phyloP scores from a whole-genome alignment of 2,113 vertebrate genomes.

The Takifugu flavidus region DNA sequence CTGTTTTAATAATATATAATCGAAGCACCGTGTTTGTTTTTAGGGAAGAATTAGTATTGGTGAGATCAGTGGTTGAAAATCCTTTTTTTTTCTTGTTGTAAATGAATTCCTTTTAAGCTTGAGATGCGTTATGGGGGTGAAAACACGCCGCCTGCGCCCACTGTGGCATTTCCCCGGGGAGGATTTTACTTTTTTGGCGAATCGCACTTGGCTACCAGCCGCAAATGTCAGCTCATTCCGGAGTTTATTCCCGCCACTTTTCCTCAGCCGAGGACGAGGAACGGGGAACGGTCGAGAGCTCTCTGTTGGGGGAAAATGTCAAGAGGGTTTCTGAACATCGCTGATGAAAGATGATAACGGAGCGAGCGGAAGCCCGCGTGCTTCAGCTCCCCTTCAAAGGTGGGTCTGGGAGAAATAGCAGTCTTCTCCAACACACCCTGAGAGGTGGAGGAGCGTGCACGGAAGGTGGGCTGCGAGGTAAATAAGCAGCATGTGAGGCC shows the following conservation, averaged over 20 bases:
- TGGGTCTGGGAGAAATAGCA: too few species aligned
- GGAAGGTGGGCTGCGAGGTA: background rate
- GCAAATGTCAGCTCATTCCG: constrained; percentile 51
- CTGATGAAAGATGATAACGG: constrained; percentile 38
- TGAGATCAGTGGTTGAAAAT: too few species aligned
- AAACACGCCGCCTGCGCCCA: constrained; percentile 3
- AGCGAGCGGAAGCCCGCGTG: constrained; percentile 16
- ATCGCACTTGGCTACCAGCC: constrained; percentile 29
- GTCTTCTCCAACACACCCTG: constrained; percentile 87
- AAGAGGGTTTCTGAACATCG: constrained; percentile 45
- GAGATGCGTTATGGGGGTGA: background rate
- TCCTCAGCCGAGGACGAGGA: constrained; percentile 5
- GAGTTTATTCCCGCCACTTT: constrained; percentile 24
- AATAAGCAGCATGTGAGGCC: background rate
- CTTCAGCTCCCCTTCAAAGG: too few species aligned
- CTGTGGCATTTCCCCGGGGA: constrained; percentile 38
- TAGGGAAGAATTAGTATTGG: too few species aligned
- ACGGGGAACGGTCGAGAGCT: constrained; percentile 11
- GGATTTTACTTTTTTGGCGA: constrained; percentile 33
- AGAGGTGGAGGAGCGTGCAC: constrained; percentile 5
- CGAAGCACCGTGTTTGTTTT: too few species aligned
- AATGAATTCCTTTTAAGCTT: background rate
- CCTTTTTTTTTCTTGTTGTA: too few species aligned
- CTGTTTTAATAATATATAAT: too few species aligned
- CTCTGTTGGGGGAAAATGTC: constrained; percentile 54